phyloP scores from a whole-genome alignment of 2,888 invertebrate species.

The Brenthis ino region DNA sequence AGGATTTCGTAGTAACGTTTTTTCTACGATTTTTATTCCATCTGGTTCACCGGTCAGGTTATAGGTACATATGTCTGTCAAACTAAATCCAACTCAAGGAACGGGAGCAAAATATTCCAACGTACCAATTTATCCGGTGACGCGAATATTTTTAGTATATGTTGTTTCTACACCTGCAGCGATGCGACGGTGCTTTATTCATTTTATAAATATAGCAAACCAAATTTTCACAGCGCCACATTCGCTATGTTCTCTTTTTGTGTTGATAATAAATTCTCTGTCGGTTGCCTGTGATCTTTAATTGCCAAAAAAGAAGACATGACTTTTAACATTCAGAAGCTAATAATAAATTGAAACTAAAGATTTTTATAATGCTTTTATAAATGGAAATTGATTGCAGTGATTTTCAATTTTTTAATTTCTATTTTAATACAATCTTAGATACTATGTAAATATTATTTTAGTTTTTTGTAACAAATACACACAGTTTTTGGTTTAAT shows the following conservation, averaged over 20 bases:
- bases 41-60: conserved; percentile 1
- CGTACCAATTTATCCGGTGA: conserved; percentile 42
- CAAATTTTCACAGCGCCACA: conserved; percentile 20
- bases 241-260: conserved; percentile 4
- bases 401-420: too few relatives aligned
- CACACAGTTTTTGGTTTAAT: too few relatives aligned
- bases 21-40: conserved; percentile 26
- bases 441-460: too few relatives aligned
- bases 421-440: too few relatives aligned
- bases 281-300: conserved; percentile 17
- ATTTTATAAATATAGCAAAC: conserved; percentile 18
- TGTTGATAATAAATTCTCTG: conserved; percentile 13
- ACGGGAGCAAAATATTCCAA: conserved; percentile 36
- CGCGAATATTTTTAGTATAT: conserved; percentile 30
- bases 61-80: conserved; percentile 22
- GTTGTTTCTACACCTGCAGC: conserved; percentile 32
- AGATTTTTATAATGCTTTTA: too few relatives aligned
- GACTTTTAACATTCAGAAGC: background rate
- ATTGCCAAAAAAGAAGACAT: background rate
- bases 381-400: too few relatives aligned
- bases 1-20: conserved; percentile 31
- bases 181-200: conserved; percentile 28
- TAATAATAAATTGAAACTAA: background rate
- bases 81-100: conserved; percentile 31
- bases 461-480: too few relatives aligned